Percentiles rank a stretch among this genome's conserved stretches.
Conservation (phyloP, 2,888 invertebrate species). For the Drosophila tanythrix region DNA sequence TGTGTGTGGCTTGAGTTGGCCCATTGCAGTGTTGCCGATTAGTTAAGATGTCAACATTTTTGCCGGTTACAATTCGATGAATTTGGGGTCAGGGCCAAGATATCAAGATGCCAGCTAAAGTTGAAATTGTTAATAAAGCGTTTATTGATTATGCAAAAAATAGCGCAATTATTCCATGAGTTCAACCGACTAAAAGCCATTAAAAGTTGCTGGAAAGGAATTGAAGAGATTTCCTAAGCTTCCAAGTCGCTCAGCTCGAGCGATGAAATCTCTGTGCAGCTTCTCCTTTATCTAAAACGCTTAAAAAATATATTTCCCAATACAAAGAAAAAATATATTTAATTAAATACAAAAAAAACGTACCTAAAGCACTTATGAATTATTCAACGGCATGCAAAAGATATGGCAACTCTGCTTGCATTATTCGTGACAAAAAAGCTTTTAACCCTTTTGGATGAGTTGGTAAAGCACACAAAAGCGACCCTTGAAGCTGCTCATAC, state of each 20-base stretch:
- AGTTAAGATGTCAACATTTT: constrained; percentile 37
- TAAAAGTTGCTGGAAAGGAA: not conserved
- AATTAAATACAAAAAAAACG: not conserved
- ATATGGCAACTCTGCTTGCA: constrained; percentile 1
- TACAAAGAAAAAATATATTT: not conserved
- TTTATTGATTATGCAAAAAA: constrained; percentile 22
- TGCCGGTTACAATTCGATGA: constrained; percentile 38
- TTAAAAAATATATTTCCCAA: not conserved
- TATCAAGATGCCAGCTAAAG: constrained; percentile 3
- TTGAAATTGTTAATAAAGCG: constrained; percentile 2
- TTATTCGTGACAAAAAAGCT: constrained; percentile 3
- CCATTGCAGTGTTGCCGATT: constrained; percentile 4
- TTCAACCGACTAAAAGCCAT: constrained; percentile 13
- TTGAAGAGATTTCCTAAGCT: not conserved
- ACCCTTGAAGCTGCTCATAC: constrained; percentile 30
- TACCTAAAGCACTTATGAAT: not conserved
- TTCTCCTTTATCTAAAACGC: not conserved
- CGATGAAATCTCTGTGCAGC: not conserved
- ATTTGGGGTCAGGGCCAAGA: constrained; percentile 46
- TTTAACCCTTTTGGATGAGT: constrained; percentile 30
- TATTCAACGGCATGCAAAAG: constrained; percentile 3
- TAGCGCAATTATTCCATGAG: constrained; percentile 16
- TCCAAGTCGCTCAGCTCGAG: not conserved
- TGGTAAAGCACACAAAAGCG: not conserved
- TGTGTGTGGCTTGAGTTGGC: constrained; percentile 15